Evolutionary conservation across 2,113 vertebrate species (phyloP).

Genomic region (Pungitius pungitius): DNA sequence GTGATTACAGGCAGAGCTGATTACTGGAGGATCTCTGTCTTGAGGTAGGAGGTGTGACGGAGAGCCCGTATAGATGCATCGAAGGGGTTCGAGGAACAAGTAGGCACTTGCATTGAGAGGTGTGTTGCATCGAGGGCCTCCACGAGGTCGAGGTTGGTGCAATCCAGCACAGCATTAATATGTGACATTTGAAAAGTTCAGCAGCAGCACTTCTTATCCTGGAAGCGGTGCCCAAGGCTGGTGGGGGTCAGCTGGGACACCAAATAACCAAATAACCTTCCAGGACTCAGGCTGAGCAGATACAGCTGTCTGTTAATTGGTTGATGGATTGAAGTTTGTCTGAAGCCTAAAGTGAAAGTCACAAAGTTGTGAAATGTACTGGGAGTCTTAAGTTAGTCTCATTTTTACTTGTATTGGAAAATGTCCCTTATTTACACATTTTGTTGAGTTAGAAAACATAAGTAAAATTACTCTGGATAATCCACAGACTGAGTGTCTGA

Average conservation of each 20-base stretch:
- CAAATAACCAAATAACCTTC: background rate
- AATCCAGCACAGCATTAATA: background rate
- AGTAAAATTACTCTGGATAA: no score
- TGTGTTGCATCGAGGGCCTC: background rate
- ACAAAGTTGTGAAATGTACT: background rate
- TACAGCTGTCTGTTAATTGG: background rate
- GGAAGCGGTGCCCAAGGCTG: background rate
- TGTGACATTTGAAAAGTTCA: background rate
- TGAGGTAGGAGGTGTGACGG: background rate
- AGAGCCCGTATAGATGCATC: background rate
- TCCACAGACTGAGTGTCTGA: no score
- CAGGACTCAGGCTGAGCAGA: background rate
- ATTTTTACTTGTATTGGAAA: no score
- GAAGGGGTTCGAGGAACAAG: background rate
- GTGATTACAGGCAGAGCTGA: slow-evolving; percentile 53
- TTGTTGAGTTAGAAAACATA: no score
- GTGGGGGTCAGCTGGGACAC: background rate
- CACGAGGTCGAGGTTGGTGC: background rate
- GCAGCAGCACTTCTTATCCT: background rate
- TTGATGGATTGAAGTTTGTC: background rate
- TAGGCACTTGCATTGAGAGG: background rate
- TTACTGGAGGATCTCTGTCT: slow-evolving; percentile 29
- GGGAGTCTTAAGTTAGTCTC: no score
- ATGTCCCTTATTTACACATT: no score
- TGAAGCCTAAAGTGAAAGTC: background rate